Evolutionary conservation across 30 jellyfish, hydroid and myxozoan species (phyloP), one percentile per base, ranked within the genome.

Genomic region (Hydractinia symbiolongicarpus): DNA sequence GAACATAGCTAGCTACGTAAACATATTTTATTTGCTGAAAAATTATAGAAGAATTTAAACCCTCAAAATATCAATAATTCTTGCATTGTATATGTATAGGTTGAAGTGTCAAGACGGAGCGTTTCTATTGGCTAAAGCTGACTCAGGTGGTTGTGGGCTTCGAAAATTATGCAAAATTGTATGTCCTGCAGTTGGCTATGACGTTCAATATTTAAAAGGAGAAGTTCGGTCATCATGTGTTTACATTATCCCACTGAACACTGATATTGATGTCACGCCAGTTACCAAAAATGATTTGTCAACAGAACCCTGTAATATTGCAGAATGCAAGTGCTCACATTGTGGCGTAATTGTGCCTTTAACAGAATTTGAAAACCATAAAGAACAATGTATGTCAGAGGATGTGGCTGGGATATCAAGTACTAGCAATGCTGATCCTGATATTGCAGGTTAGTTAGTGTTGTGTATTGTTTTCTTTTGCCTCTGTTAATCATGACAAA

Each of bases 171-270:
- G 19, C 15, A 13, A 58, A 17, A 58, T 58, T 58, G 69, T 13
- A 58, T 17, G 17, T 11, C 15, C 17, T 17, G 3, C 15, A 11
- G 69, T 10, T 67, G 78, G 78, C 14, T 13, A 13, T 21, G 11
- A 15, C 21, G 78, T 13, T 67, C 78, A 15, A 13, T 13, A 11
- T 67, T 67, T 67, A 67, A 13, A 20, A 13, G 51, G 21, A 13
- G 50, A 13, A 13, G n/a, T 15, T 20, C 1, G 51, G 51, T 20
- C 78, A 21, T 67, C 78, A 67, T 21, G 20, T 21, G 4, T 67
- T 67, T 67, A 67, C 78, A 67, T 13, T 13, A 20, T 13, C 14
- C 78, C 78, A 10, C 50, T 67, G 14, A 67, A 67, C 51, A 67
- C 78, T 10, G 51, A 21, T 20, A 67, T 67, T 13, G 50, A 67